A percentile compares a stretch with the other conserved stretches of the same genome.
These are phyloP conservation scores for Drosophila bifasciata DNA, from an alignment of 1,140 invertebrate species.

Conservation along the genomic window DNA sequence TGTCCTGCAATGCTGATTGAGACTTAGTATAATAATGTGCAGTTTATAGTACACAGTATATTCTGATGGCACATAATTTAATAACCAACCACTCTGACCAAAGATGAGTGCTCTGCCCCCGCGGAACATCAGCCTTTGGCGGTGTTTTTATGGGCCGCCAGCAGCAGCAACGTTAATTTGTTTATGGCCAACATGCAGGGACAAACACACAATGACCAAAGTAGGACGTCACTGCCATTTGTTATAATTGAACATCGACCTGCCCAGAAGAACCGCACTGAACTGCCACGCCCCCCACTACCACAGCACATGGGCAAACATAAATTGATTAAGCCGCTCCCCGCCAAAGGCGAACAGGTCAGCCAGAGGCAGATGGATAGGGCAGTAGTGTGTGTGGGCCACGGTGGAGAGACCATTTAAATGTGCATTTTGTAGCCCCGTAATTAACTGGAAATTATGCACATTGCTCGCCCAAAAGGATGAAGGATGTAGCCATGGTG, in stretches of 20 bases:
- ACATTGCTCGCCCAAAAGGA: conserved; percentile 20
- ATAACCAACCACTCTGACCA: too few species aligned
- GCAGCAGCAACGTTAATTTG: conserved; percentile 43
- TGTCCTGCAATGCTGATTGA: too few species aligned
- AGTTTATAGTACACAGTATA: too few species aligned
- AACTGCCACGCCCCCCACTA: conserved; percentile 3
- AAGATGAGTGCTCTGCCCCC: neutral
- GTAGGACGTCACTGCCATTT: conserved; percentile 58
- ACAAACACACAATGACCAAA: conserved; percentile 36
- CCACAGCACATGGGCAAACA: conserved; percentile 27
- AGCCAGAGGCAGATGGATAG: neutral
- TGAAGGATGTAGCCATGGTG: neutral
- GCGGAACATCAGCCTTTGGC: conserved; percentile 21
- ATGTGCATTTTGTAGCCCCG: conserved; percentile 50
- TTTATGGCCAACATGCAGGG: conserved; percentile 37
- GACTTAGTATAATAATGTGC: too few species aligned
- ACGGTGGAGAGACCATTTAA: conserved; percentile 50
- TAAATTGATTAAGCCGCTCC: conserved; percentile 73
- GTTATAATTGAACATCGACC: conserved; percentile 59
- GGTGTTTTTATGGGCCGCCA: conserved; percentile 18
- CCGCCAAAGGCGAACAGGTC: conserved; percentile 20
- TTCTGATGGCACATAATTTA: too few species aligned
- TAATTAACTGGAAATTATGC: conserved; percentile 61
- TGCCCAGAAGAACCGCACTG: conserved; percentile 17
- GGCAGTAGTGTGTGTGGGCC: neutral